Base-by-base conservation (phyloP, 2,797 vertebrate genomes). In the Eremophila alpestris region DNA sequence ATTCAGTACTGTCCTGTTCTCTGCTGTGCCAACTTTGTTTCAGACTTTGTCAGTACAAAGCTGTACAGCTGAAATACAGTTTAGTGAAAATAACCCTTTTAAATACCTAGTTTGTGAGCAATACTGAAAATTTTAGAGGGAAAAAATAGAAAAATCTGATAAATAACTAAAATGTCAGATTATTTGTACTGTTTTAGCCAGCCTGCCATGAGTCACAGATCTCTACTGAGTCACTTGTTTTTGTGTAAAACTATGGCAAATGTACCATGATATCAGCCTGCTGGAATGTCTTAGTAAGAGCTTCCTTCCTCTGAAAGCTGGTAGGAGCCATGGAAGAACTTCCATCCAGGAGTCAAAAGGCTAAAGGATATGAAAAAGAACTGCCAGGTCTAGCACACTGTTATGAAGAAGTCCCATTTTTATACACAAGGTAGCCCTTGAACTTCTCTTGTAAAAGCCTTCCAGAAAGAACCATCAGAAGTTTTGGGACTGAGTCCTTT, bases 241-340 rank as follows among this genome's bases (percentile, higher is more conserved):
- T 95, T 87, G 87, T 89, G 54, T 85, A 81, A 81, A 83, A 52
- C 27, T 48, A 45, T 83, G 82, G 94, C 62, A 92, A 89, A 91
- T 11, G 54, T 78, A 69, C 82, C 62, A 16, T 95, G 90, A 94
- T 75, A 51, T 96, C 92, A 96, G 79, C 45, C 55, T 86, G 51
- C 43, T 93, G 96, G 93, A 96, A 96, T 93, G 90, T 26, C 79
- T 94, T 78, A 95, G 65, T 95, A 92, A 97, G 87, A 95, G 43
- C 76, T 96, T 95, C 94, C 89, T 97, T 96, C 84, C 87, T 89
- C 65, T 62, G 36, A 75, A 48, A 34, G n/a, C 9, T 89, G 58
- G 30, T 92, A 62, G 73, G n/a, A 93, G 54, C 67, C 55, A 83
- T 77, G 73, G 79, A 83, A 80, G 92, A 23, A 62, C 64, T 93